Evolutionary conservation across 1,140 invertebrate species (phyloP), one percentile per base, ranked within the genome.

Genomic region (Paraescarpia echinospica): DNA sequence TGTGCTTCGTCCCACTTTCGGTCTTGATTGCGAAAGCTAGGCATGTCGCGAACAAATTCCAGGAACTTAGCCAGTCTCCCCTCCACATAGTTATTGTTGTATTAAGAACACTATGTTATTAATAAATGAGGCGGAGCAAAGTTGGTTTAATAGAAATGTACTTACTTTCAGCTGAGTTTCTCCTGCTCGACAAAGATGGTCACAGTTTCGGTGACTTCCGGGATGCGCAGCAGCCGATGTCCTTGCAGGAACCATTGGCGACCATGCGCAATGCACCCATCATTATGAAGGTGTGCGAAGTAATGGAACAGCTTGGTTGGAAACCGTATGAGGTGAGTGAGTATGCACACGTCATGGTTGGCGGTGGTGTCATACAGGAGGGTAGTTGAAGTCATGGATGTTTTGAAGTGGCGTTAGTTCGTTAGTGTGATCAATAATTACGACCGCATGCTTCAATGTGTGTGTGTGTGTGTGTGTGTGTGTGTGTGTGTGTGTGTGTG

Each of bases 221-320:
- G 90, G 93, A 93, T 77, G 89, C 92, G 31, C 77, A 91, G 92
- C 93, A 93, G 92, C 92, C 93, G 34, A 93, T 93, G 93, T 91
- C 41, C 33, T 89, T 93, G 8, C 93, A 93, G 77, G 92, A 92
- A 9, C 93, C 93, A 22, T 91, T 93, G 34, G 88, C 93, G n/a
- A 92, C 91, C 12, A 92, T 93, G 93, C 35, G 93, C n/a, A 92
- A 77, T 88, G 48, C 92, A 35, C 48, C 92, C 14, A 33, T 93
- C 90, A 77, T 92, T 27, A 92, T 41, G 88, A 91, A 91, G 92
- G 91, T 93, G 5, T 51, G 90, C 59, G 93, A 93, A 35, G 35
- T 88, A 27, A 93, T 93, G 93, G 92, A 92, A 33, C n/a, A 89
- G 34, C 59, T 93, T 27, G 92, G 92, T 8, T 93, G 93, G 93